phyloP scores from a whole-genome alignment of 2,888 invertebrate species.

The Carabus problematicus region DNA sequence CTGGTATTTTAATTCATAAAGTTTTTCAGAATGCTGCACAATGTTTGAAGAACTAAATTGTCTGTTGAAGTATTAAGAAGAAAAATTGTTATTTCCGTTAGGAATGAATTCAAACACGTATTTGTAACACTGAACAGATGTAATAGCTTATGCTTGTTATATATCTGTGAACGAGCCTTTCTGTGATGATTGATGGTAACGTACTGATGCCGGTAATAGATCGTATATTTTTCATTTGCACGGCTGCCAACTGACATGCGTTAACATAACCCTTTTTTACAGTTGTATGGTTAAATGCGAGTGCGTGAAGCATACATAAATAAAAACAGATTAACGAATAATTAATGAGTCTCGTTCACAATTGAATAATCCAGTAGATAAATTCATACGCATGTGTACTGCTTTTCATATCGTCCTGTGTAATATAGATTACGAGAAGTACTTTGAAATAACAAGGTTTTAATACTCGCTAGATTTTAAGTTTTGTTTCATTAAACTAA shows the following conservation, averaged over 20 bases:
- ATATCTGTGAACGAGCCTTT: not conserved
- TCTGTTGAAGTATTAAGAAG: too few relatives aligned
- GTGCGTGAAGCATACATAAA: conserved; percentile 1
- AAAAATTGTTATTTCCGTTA: too few relatives aligned
- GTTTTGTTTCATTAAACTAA: too few relatives aligned
- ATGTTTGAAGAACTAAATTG: too few relatives aligned
- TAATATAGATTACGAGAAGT: not conserved
- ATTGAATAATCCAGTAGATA: conserved; percentile 22
- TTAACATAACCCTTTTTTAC: too few relatives aligned
- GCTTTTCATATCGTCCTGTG: conserved; percentile 9
- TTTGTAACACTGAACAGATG: too few relatives aligned
- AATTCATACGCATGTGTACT: conserved; percentile 5
- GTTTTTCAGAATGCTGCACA: too few relatives aligned
- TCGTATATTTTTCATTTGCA: conserved; percentile 19
- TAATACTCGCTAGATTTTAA: too few relatives aligned
- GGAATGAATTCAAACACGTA: too few relatives aligned
- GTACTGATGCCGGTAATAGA: conserved; percentile 18
- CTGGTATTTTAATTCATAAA: too few relatives aligned
- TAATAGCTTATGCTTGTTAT: not conserved
- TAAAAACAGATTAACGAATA: conserved; percentile 12
- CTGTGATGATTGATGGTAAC: conserved; percentile 24
- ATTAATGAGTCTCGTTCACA: conserved; percentile 24
- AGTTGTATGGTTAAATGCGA: not conserved
- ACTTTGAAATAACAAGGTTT: not conserved
- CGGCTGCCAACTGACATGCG: not conserved